Conservation (phyloP, 37 sponge, comb jelly and placozoan species). For the Mnemiopsis leidyi region DNA sequence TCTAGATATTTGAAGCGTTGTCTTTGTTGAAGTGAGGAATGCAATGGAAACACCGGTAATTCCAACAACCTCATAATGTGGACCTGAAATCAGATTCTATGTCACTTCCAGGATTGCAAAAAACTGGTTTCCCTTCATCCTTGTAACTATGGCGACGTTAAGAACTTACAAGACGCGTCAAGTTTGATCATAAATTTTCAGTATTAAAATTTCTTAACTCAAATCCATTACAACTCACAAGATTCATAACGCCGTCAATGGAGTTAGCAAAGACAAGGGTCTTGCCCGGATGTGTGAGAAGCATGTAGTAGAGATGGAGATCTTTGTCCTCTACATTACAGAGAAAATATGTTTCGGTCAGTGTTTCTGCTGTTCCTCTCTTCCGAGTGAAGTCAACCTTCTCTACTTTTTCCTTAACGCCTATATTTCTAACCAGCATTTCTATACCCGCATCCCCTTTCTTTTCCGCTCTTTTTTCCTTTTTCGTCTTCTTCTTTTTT, state of each 20-base stretch:
- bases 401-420: slow-evolving; percentile 60
- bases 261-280: slow-evolving; percentile 91
- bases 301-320: slow-evolving; percentile 83
- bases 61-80: slow-evolving; percentile 73
- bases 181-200: too few species aligned
- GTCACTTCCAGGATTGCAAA: too few species aligned
- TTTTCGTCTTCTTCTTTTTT: slow-evolving; percentile 71
- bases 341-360: slow-evolving; percentile 83
- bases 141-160: too few species aligned
- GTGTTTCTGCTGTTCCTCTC: slow-evolving; percentile 74
- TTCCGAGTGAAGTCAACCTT: slow-evolving; percentile 81
- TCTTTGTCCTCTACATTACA: slow-evolving; percentile 87
- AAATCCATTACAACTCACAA: slow-evolving; percentile 31
- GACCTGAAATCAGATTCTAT: slow-evolving; percentile 60
- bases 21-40: slow-evolving; percentile 94
- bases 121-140: too few species aligned
- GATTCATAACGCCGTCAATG: slow-evolving; percentile 73
- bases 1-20: slow-evolving; percentile 95
- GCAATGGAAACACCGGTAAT: slow-evolving; percentile 77
- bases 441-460: slow-evolving; percentile 15
- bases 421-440: neutral
- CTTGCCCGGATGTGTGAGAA: slow-evolving; percentile 75
- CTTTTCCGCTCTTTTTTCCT: slow-evolving; percentile 54
- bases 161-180: too few species aligned
- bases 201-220: too few species aligned